These are phyloP conservation scores for Trissolcus basalis DNA, from an alignment of 1,140 invertebrate genomes.

Conservation along the genomic window DNA sequence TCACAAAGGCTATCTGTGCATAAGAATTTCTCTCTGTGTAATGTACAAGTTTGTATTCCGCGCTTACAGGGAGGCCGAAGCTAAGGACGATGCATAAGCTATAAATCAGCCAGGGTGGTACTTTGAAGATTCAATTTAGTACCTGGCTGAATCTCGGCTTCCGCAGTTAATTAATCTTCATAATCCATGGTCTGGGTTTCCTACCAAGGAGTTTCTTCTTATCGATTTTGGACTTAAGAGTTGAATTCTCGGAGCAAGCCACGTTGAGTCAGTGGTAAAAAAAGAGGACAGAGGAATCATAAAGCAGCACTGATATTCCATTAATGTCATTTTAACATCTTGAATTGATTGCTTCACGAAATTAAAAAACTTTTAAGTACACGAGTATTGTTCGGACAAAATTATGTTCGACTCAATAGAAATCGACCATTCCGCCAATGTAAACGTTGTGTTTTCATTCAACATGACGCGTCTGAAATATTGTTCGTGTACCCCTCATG, in stretches of 20 bases:
- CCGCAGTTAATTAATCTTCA: conserved; percentile 67
- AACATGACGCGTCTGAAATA: too few species aligned
- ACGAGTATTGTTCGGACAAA: conserved; percentile 44
- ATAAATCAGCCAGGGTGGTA: conserved; percentile 62
- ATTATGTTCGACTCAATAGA: conserved; percentile 33
- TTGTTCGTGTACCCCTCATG: too few species aligned
- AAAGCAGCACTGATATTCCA: conserved; percentile 58
- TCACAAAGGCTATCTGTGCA: too few species aligned
- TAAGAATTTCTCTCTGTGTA: conserved; percentile 1
- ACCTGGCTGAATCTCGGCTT: conserved; percentile 62
- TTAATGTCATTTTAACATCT: conserved; percentile 57
- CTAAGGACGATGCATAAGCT: conserved; percentile 57
- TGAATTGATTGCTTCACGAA: conserved; percentile 55
- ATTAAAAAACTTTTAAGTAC: conserved; percentile 53
- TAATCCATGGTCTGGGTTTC: conserved; percentile 61
- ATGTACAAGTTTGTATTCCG: conserved; percentile 60
- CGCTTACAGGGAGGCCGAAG: conserved; percentile 42
- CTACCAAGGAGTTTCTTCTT: conserved; percentile 60
- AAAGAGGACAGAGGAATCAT: conserved; percentile 42
- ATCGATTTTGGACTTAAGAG: conserved; percentile 60
- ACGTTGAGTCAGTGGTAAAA: conserved; percentile 52
- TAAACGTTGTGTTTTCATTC: background rate
- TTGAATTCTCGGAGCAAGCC: conserved; percentile 51
- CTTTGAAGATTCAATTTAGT: conserved; percentile 67
- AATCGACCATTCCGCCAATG: conserved; percentile 12